Base-by-base conservation (phyloP, 2,797 vertebrate species). In the Manis crassicaudata region DNA sequence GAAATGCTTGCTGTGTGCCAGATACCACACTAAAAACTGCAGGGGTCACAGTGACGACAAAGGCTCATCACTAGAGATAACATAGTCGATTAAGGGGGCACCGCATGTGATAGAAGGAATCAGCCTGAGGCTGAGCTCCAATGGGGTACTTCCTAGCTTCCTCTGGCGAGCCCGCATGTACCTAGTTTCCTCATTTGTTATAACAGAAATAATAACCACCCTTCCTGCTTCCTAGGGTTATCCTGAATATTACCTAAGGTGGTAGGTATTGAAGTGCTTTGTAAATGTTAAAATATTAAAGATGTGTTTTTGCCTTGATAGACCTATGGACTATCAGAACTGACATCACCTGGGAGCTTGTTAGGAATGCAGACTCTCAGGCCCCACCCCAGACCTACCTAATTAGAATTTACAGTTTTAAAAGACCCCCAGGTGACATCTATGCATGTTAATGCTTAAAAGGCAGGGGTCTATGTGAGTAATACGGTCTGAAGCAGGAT, bases 251-350 rank as follows among this genome's bases (percentile, higher is more conserved):
- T 63, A 58, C 21, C 29, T 65, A 88, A 58, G 20, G 52, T 75
- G 60, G 8, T 54, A 43, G 35, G 7, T 18, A 32, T n/a, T 23
- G 25, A 90, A 79, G 56, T 43, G 10, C 14, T 90, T 89, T 60
- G 29, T 46, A 86, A 70, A 67, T 14, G 11, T 65, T 88, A 68
- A 94, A 79, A 75, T 56, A 85, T 21, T 83, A 91, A 73, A 93
- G 4, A 4, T 70, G 17, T 35, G 50, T 14, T 76, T 37, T 70
- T 81, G 9, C 23, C 25, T 70, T 13, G 7, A 5, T 72, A 76
- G 20, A 50, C 4, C 13, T 32, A 43, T 1, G 10, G n/a, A 32
- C 12, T 40, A 12, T 50, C 17, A 73, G 65, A 85, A 81, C 7
- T 67, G n/a, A 54, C 7, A 40, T 58, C 2, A 6, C 46, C 32